Percentiles rank a stretch among this genome's conserved stretches.
These are phyloP conservation scores for Chrysemys picta DNA, from an alignment of 2,113 vertebrate genomes.

Conservation along the genomic window DNA sequence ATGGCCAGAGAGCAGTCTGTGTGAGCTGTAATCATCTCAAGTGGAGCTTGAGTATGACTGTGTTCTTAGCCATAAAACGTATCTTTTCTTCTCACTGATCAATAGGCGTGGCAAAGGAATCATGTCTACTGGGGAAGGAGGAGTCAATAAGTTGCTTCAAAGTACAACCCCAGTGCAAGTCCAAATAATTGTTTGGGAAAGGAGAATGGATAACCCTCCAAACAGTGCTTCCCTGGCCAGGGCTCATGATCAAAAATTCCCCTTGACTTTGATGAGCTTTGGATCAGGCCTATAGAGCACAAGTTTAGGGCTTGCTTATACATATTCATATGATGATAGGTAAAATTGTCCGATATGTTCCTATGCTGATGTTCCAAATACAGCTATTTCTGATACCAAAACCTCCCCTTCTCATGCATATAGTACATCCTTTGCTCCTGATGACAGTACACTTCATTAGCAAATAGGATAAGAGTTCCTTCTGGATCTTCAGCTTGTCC, in stretches of 20 bases:
- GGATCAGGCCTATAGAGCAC: neutral
- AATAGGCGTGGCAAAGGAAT: neutral
- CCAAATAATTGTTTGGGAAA: neutral
- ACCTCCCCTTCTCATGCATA: neutral
- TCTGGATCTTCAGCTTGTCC: neutral
- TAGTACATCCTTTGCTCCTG: accelerated
- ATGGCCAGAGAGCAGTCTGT: neutral
- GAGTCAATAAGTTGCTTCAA: neutral
- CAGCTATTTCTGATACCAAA: neutral
- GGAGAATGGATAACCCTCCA: neutral
- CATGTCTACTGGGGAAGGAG: neutral
- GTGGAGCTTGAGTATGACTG: neutral
- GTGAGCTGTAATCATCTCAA: neutral
- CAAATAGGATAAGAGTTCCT: neutral
- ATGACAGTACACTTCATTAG: neutral
- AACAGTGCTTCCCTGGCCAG: neutral
- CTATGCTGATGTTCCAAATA: neutral
- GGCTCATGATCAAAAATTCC: neutral
- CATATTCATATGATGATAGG: neutral
- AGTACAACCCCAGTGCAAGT: accelerated
- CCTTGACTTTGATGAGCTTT: neutral
- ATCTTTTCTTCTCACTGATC: neutral
- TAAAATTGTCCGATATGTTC: neutral
- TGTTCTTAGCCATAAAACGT: neutral
- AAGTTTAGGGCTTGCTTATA: neutral